A percentile compares a stretch with the other conserved stretches of the same genome.
Conservation (phyloP, 1,140 invertebrate genomes). For the Pachypeltis micranthus region DNA sequence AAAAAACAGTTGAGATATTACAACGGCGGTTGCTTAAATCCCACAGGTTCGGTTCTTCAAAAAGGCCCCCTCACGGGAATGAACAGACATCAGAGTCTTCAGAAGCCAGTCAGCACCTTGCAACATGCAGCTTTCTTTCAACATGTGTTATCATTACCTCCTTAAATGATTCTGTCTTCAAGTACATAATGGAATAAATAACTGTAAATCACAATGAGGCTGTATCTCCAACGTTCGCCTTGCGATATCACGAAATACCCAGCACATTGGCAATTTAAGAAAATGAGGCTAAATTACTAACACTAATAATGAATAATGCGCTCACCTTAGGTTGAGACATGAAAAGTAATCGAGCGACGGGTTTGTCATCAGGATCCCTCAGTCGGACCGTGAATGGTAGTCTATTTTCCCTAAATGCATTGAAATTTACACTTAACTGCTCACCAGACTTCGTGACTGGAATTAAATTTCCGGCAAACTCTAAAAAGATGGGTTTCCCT, state of each 20-base stretch:
- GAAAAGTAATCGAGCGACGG: slow-evolving; percentile 79
- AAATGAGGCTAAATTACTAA: neutral
- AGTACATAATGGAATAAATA: too few relatives aligned
- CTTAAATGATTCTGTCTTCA: too few relatives aligned
- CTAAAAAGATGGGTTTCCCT: slow-evolving; percentile 76
- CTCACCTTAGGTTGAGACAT: slow-evolving; percentile 85
- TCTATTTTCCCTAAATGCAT: slow-evolving; percentile 90
- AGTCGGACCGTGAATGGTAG: slow-evolving; percentile 79
- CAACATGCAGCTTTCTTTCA: too few relatives aligned
- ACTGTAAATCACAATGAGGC: too few relatives aligned
- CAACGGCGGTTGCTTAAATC: too few relatives aligned
- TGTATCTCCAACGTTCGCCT: slow-evolving; percentile 6
- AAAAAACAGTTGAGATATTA: too few relatives aligned
- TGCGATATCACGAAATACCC: neutral
- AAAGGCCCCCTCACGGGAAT: too few relatives aligned
- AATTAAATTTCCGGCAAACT: slow-evolving; percentile 91
- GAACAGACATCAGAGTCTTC: too few relatives aligned
- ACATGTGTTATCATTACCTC: too few relatives aligned
- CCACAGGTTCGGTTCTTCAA: too few relatives aligned
- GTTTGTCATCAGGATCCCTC: slow-evolving; percentile 69
- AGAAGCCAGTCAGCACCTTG: too few relatives aligned
- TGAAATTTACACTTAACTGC: slow-evolving; percentile 72
- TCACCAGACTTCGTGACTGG: slow-evolving; percentile 89
- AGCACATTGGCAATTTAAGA: neutral
- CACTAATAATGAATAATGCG: too few relatives aligned